phyloP scores from a whole-genome alignment of 2,797 vertebrate species.

The Erethizon dorsatum region DNA sequence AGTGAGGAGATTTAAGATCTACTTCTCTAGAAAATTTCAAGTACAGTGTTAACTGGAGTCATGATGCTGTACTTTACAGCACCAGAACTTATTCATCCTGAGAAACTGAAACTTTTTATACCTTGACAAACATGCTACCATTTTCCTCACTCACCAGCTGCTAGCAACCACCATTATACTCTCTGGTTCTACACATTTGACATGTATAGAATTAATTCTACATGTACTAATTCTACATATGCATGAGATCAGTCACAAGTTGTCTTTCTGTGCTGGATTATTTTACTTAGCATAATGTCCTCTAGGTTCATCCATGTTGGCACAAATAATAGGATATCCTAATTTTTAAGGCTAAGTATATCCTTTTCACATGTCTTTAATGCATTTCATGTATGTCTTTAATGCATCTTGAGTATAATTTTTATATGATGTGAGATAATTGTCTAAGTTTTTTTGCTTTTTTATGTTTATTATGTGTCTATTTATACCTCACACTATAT shows the following conservation, averaged over 20 bases:
- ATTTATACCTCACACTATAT: neutral
- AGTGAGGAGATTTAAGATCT: neutral
- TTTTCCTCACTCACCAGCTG: neutral
- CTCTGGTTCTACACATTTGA: neutral
- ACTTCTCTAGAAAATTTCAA: neutral
- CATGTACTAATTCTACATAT: neutral
- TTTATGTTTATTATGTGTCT: neutral
- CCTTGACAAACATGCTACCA: neutral
- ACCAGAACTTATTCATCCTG: neutral
- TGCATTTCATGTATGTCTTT: neutral
- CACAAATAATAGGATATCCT: neutral
- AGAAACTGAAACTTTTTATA: neutral
- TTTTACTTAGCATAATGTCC: neutral
- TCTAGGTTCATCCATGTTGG: neutral
- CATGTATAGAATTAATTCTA: no score
- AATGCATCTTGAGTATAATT: neutral
- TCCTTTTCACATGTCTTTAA: neutral
- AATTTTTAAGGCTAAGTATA: neutral
- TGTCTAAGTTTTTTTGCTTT: neutral
- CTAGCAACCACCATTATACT: neutral
- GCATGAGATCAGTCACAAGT: neutral
- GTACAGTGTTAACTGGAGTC: neutral
- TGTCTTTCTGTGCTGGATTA: neutral
- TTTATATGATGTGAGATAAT: neutral
- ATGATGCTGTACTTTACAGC: neutral